These are phyloP conservation scores for Cercopithecus neglectus DNA, from an alignment of 2,797 vertebrate species.

Conservation along the genomic window DNA sequence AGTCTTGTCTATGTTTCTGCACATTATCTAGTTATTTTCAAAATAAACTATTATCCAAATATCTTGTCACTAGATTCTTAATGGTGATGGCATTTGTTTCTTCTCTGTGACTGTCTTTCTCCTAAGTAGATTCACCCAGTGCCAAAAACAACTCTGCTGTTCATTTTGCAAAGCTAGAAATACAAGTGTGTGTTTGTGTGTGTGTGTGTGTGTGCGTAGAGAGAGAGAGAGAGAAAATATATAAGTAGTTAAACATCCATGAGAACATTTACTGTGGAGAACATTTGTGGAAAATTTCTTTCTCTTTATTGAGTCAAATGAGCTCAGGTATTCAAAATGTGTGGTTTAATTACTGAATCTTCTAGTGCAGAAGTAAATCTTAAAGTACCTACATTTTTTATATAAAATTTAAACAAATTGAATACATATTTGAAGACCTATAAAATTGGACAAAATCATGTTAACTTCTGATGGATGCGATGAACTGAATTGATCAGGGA, in stretches of 20 bases:
- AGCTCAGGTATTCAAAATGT: not conserved
- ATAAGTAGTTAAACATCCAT: not conserved
- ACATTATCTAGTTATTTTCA: not conserved
- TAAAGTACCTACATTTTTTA: not conserved
- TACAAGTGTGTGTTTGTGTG: not conserved
- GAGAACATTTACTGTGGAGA: not conserved
- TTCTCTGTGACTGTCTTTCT: not conserved
- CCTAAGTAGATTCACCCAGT: not conserved
- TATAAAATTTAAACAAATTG: not conserved
- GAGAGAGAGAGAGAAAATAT: not conserved
- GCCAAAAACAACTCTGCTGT: not conserved
- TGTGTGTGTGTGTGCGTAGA: not conserved
- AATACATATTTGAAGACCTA: not conserved
- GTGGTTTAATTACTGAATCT: not conserved
- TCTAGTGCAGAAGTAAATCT: not conserved
- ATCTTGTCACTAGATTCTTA: not conserved
- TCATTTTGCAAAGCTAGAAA: not conserved
- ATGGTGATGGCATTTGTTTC: not conserved
- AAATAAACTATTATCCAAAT: too few species aligned
- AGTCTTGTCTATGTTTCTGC: not conserved
- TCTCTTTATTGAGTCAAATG: not conserved
- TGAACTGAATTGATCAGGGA: not conserved
- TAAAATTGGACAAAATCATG: not conserved
- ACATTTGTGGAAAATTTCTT: not conserved
- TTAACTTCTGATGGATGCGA: not conserved